Evolutionary conservation across 2,888 invertebrate genomes (phyloP).

Genomic region (Desoria tigrina): DNA sequence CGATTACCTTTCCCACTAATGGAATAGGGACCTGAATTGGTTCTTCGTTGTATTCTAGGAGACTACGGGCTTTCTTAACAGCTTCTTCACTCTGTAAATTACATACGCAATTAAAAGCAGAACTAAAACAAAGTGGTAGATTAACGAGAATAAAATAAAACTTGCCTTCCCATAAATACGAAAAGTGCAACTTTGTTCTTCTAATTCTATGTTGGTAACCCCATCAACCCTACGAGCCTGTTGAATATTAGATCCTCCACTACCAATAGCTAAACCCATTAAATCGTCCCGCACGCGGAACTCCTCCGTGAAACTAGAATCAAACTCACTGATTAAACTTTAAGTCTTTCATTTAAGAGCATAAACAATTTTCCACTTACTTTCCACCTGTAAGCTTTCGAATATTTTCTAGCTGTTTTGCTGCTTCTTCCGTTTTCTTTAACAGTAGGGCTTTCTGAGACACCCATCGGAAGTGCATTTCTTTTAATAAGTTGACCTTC

Average conservation of each 20-base stretch:
- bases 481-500: conserved; percentile 87
- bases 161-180: conserved; percentile 89
- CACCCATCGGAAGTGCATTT: conserved; percentile 58
- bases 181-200: conserved; percentile 92
- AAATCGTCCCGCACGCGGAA: conserved; percentile 93
- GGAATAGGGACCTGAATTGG: conserved; percentile 91
- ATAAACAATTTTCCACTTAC: conserved; percentile 62
- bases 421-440: conserved; percentile 95
- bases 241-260: conserved; percentile 85
- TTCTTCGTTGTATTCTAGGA: conserved; percentile 97
- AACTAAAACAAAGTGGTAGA: neutral
- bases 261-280: conserved; percentile 86
- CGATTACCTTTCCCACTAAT: conserved; percentile 95
- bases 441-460: conserved; percentile 73
- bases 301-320: conserved; percentile 80
- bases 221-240: conserved; percentile 90
- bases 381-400: conserved; percentile 85
- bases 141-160: no score
- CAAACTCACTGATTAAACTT: conserved; percentile 22
- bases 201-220: conserved; percentile 91
- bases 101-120: conserved; percentile 4
- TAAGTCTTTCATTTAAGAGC: neutral
- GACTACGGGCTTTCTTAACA: conserved; percentile 85
- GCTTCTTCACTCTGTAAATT: conserved; percentile 74
- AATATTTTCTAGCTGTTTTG: conserved; percentile 88